Conservation (phyloP, 2,113 vertebrate species). For the Leptodactylus fuscus region DNA sequence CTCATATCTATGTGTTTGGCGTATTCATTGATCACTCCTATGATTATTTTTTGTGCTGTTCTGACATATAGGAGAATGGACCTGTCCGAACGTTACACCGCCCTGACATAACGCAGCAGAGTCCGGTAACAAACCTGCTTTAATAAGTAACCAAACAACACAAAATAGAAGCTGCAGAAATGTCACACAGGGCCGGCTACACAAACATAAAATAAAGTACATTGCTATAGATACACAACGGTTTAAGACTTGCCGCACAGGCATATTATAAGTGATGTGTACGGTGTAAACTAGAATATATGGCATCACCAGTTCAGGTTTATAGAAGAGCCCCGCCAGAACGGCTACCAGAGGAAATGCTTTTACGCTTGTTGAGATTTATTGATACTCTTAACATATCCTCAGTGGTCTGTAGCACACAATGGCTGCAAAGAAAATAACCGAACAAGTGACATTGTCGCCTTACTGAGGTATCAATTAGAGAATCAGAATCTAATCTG, state of each 20-base stretch:
- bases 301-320: not conserved
- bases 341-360: not conserved
- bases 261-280: not conserved
- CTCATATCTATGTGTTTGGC: too few relatives aligned
- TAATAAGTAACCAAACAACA: not conserved
- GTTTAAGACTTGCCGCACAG: not conserved
- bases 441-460: not conserved
- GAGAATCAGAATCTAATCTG: not conserved
- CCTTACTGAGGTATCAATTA: not conserved
- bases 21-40: too few relatives aligned
- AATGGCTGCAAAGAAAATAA: not conserved
- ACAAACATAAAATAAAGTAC: not conserved
- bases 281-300: not conserved
- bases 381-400: not conserved
- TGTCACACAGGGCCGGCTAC: not conserved
- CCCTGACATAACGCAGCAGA: too few relatives aligned
- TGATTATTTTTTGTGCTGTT: too few relatives aligned
- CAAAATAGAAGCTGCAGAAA: not conserved
- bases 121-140: not conserved
- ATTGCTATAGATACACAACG: not conserved
- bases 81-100: too few relatives aligned
- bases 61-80: too few relatives aligned
- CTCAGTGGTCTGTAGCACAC: not conserved
- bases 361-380: not conserved
- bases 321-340: not conserved